Percentiles rank a stretch among this genome's conserved stretches.
Evolutionary conservation across 2,888 invertebrate species (phyloP).

Genomic region (Acanthacorydalis orientalis): DNA sequence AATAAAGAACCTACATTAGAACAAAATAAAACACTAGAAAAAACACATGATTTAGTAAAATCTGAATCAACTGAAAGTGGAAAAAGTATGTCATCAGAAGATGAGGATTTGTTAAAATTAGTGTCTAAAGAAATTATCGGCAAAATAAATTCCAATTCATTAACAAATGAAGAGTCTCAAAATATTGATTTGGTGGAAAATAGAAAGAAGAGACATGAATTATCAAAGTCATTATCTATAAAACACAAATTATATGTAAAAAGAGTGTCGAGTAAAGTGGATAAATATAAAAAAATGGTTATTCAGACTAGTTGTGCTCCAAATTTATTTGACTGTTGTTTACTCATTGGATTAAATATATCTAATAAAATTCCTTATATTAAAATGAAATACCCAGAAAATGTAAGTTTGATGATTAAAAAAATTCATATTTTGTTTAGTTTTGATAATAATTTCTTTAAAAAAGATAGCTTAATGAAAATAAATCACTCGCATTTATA

Average conservation of each 20-base stretch:
- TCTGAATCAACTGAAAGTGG: too few relatives aligned
- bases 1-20: constrained; percentile 7
- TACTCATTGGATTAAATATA: constrained; percentile 49
- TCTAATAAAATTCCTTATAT: constrained; percentile 49
- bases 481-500: too few relatives aligned
- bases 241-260: constrained; percentile 48
- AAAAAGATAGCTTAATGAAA: constrained; percentile 2
- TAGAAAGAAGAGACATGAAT: constrained; percentile 14
- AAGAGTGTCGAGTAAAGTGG: constrained; percentile 39
- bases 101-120: too few relatives aligned
- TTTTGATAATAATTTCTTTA: not conserved
- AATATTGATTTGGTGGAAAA: too few relatives aligned
- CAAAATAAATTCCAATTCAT: too few relatives aligned
- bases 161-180: too few relatives aligned
- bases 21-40: not conserved
- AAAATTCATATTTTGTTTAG: constrained; percentile 6
- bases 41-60: not conserved
- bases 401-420: constrained; percentile 30
- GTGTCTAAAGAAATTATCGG: too few relatives aligned
- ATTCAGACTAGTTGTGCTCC: constrained; percentile 10
- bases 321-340: constrained; percentile 46
- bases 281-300: constrained; percentile 19
- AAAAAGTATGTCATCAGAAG: too few relatives aligned
- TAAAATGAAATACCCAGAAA: constrained; percentile 48
- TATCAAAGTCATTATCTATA: constrained; percentile 38